These are phyloP conservation scores for Zygaena filipendulae DNA, from an alignment of 2,888 invertebrate genomes.

Conservation along the genomic window DNA sequence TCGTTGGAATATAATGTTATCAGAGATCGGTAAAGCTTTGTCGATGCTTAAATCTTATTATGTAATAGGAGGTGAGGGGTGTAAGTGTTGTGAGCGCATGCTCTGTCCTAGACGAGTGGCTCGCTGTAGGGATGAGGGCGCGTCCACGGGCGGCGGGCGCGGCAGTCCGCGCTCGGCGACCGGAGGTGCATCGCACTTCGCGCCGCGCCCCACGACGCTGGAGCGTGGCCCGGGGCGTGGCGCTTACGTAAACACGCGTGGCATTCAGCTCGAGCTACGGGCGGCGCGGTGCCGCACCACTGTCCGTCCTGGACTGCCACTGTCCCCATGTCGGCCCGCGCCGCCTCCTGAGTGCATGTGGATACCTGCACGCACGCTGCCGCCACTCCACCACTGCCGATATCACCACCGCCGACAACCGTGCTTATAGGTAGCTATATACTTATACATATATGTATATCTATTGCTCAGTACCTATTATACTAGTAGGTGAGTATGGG, in stretches of 20 bases:
- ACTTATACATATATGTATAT: no score
- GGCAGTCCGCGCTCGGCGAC: slow-evolving; percentile 64
- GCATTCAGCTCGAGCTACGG: slow-evolving; percentile 35
- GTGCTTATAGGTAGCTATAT: slow-evolving; percentile 54
- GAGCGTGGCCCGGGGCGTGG: slow-evolving; percentile 68
- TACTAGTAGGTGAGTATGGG: no score
- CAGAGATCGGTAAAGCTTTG: no score
- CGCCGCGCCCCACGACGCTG: slow-evolving; percentile 57
- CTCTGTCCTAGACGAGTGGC: no score
- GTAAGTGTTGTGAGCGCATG: no score
- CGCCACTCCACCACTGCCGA: slow-evolving; percentile 55
- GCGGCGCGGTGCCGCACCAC: slow-evolving; percentile 55
- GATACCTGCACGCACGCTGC: slow-evolving; percentile 38
- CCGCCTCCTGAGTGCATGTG: slow-evolving; percentile 53
- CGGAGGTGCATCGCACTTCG: slow-evolving; percentile 58
- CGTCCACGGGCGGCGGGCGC: slow-evolving; percentile 39
- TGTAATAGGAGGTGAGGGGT: slow-evolving; percentile 48
- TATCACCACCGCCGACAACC: slow-evolving; percentile 44
- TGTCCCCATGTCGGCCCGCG: slow-evolving; percentile 59
- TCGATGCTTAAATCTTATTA: slow-evolving; percentile 42
- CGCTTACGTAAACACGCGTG: slow-evolving; percentile 68
- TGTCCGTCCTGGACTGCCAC: slow-evolving; percentile 58
- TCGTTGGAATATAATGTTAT: no score
- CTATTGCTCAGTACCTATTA: no score
- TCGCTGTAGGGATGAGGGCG: slow-evolving; percentile 24